A percentile compares a stretch with the other conserved stretches of the same genome.
Evolutionary conservation across 1,140 invertebrate species (phyloP).

Genomic region (Paramacrobiotus metropolitanus): DNA sequence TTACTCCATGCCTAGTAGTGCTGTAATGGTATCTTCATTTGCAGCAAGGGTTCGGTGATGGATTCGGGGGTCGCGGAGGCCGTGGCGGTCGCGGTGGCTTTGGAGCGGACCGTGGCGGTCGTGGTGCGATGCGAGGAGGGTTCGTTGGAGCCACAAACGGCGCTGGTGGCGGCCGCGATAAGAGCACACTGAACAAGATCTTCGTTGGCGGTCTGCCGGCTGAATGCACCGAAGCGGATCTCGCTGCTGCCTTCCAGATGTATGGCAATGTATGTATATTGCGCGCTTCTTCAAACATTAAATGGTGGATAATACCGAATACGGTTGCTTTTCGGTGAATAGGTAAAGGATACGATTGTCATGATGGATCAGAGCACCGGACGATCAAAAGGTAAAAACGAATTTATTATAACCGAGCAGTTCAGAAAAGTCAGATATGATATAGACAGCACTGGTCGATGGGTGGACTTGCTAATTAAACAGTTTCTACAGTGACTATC

Average conservation of each 20-base stretch:
- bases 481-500: background rate
- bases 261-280: background rate
- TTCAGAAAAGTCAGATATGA: background rate
- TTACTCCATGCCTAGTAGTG: background rate
- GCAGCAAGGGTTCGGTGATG: too few relatives aligned
- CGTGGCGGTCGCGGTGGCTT: background rate
- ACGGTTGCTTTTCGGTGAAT: background rate
- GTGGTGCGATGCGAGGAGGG: background rate
- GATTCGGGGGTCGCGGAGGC: background rate
- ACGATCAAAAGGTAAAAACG: conserved; percentile 1
- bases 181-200: background rate
- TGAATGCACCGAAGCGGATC: background rate
- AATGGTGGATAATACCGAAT: too few relatives aligned
- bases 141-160: background rate
- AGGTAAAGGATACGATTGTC: background rate
- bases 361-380: background rate
- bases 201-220: background rate
- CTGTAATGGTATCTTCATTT: too few relatives aligned
- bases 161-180: background rate
- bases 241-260: background rate
- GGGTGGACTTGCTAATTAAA: background rate
- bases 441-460: background rate
- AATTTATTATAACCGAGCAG: background rate
- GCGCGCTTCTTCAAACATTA: background rate
- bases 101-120: background rate